These are phyloP conservation scores for Heliopora coerulea DNA, from an alignment of 92 coral and sea anemone species.

Conservation along the genomic window DNA sequence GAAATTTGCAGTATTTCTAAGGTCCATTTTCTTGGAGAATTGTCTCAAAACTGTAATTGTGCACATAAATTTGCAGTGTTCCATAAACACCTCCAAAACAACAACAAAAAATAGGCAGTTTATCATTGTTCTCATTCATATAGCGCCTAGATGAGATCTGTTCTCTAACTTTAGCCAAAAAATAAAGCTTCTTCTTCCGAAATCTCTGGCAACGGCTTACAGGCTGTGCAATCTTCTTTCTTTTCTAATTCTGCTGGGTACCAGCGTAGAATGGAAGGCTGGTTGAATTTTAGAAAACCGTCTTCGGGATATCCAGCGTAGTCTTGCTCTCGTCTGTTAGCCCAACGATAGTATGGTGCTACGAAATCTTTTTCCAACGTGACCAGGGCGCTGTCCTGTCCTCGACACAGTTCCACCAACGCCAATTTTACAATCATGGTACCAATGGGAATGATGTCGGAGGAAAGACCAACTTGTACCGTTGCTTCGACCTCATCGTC, in stretches of 20 bases:
- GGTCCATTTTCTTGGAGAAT: no score
- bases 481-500: constrained; percentile 82
- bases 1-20: no score
- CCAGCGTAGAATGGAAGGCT: constrained; percentile 87
- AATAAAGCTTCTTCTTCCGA: constrained; percentile 46
- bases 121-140: neutral
- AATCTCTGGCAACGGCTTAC: constrained; percentile 54
- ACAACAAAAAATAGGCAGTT: neutral
- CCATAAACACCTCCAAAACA: no score
- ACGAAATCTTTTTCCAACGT: constrained; percentile 74
- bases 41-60: no score
- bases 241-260: constrained; percentile 73
- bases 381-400: constrained; percentile 79
- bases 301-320: constrained; percentile 62
- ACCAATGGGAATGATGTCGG: constrained; percentile 83
- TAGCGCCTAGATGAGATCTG: neutral
- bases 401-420: constrained; percentile 83
- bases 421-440: constrained; percentile 86
- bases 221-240: constrained; percentile 67
- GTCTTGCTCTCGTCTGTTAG: constrained; percentile 79
- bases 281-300: constrained; percentile 76
- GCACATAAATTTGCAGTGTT: no score
- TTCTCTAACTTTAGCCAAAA: constrained; percentile 22
- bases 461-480: constrained; percentile 89
- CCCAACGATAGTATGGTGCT: constrained; percentile 87